Percentiles rank a stretch among this genome's conserved stretches.
Evolutionary conservation across 2,888 invertebrate genomes (phyloP).

Genomic region (Choristoneura rosaceana): DNA sequence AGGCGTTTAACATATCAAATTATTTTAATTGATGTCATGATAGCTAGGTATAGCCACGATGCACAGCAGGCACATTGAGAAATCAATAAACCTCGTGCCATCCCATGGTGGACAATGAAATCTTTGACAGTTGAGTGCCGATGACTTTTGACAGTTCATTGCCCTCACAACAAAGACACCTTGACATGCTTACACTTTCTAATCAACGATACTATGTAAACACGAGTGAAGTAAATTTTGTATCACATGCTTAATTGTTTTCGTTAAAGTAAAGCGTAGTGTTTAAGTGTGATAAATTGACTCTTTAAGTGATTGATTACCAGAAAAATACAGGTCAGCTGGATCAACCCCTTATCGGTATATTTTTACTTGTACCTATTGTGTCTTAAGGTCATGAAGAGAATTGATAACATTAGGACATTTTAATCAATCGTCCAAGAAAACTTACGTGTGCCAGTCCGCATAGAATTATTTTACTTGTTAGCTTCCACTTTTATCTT

Average conservation of each 20-base stretch:
- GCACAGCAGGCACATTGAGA: constrained; percentile 45
- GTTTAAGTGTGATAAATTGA: neutral
- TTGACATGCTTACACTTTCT: neutral
- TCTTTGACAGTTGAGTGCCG: constrained; percentile 55
- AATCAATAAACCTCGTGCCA: constrained; percentile 48
- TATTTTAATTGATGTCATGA: constrained; percentile 8
- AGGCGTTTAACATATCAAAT: neutral
- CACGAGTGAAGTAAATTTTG: neutral
- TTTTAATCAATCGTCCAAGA: neutral
- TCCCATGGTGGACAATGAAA: constrained; percentile 61
- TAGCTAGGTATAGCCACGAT: constrained; percentile 4
- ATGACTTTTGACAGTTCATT: constrained; percentile 44
- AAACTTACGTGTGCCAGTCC: neutral
- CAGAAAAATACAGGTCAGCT: neutral
- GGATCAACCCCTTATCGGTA: neutral
- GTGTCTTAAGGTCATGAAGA: neutral
- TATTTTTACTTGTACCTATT: neutral
- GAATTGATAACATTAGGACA: neutral
- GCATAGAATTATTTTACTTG: constrained; percentile 47
- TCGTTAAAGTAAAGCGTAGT: neutral
- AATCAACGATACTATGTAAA: neutral
- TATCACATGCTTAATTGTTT: neutral
- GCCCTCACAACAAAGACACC: constrained; percentile 30
- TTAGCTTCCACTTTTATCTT: constrained; percentile 50
- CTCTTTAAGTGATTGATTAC: neutral